phyloP scores from a whole-genome alignment of 1,140 invertebrate species.

The Probaryconus sp. region DNA sequence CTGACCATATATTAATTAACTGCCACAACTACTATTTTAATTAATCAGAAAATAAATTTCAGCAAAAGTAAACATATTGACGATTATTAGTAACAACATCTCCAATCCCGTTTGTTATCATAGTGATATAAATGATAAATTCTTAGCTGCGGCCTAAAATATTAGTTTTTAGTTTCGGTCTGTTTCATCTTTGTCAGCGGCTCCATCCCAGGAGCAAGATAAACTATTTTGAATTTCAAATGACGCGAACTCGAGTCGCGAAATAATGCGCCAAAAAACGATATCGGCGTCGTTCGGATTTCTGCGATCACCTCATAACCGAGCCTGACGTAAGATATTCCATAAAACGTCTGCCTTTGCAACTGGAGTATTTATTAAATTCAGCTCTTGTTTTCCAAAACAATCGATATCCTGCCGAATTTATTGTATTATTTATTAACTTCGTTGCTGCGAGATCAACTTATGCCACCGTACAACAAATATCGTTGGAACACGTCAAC shows the following conservation, averaged over 20 bases:
- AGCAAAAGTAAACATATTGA: no score
- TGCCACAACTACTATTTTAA: no score
- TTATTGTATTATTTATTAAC: conserved; percentile 54
- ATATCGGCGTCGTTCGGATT: conserved; percentile 55
- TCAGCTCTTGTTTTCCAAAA: conserved; percentile 41
- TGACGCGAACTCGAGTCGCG: conserved; percentile 48
- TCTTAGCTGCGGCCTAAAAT: conserved; percentile 47
- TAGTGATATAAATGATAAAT: conserved; percentile 12
- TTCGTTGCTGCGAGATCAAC: conserved; percentile 23
- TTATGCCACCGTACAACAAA: conserved; percentile 18
- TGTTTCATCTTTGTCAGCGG: conserved; percentile 41
- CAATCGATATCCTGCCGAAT: conserved; percentile 39
- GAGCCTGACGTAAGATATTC: conserved; percentile 53
- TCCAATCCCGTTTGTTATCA: not conserved
- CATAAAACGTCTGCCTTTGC: conserved; percentile 53
- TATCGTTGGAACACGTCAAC: conserved; percentile 30
- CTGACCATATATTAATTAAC: no score
- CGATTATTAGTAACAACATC: no score
- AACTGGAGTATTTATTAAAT: conserved; percentile 59
- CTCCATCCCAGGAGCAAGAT: conserved; percentile 56
- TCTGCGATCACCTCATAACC: conserved; percentile 50
- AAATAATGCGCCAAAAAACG: conserved; percentile 64
- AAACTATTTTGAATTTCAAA: conserved; percentile 73
- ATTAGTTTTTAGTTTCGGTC: conserved; percentile 54
- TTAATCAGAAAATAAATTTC: no score